phyloP scores from a whole-genome alignment of 2,888 invertebrate species.

The Macaria notata region DNA sequence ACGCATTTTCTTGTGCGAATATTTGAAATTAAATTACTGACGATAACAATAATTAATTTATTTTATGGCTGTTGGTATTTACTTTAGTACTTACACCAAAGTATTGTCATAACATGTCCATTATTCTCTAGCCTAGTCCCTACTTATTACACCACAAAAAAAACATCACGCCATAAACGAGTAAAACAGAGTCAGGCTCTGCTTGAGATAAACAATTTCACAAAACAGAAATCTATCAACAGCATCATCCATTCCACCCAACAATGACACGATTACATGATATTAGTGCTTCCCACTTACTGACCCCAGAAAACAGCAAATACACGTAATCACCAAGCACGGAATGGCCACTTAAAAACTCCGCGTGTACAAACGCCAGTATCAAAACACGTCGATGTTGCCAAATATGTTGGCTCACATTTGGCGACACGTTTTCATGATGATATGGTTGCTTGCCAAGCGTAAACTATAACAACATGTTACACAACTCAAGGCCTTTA shows the following conservation, averaged over 20 bases:
- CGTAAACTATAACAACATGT: constrained; percentile 7
- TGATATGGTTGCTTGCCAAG: constrained; percentile 14
- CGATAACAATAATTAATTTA: too few species aligned
- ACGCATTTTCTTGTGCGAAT: too few species aligned
- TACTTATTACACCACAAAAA: too few species aligned
- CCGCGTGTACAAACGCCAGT: background rate
- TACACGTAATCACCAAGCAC: background rate
- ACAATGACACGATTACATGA: background rate
- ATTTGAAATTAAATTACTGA: too few species aligned
- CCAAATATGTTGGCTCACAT: constrained; percentile 12
- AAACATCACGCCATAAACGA: too few species aligned
- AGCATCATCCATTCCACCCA: too few species aligned
- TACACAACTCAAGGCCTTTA: constrained; percentile 10
- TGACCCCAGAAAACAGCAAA: background rate
- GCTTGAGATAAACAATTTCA: background rate
- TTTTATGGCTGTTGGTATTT: too few species aligned
- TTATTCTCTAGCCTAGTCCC: too few species aligned
- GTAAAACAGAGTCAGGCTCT: too few species aligned
- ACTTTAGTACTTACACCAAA: too few species aligned
- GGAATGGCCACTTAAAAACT: too few species aligned
- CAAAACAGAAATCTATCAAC: background rate
- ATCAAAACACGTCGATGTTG: constrained; percentile 10
- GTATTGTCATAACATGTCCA: too few species aligned
- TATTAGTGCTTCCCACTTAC: background rate
- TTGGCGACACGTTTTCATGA: constrained; percentile 13